Evolutionary conservation across 2,113 vertebrate species (phyloP).

Genomic region (Camelus bactrianus): DNA sequence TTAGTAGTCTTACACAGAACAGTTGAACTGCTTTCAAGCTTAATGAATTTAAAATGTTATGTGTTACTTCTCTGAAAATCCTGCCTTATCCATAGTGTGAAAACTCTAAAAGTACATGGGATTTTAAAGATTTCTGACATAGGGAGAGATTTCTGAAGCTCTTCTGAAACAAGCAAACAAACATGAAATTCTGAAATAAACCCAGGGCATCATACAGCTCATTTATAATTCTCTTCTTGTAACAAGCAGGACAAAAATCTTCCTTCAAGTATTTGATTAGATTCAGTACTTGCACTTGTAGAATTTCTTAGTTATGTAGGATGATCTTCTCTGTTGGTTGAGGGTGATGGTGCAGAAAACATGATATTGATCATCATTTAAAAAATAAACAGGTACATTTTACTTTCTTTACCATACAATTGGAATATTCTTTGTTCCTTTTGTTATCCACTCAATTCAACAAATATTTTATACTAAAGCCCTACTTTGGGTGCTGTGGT

Average conservation of each 20-base stretch:
- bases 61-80: slow-evolving; percentile 72
- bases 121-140: slow-evolving; percentile 65
- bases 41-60: slow-evolving; percentile 70
- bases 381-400: background rate
- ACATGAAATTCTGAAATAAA: slow-evolving; percentile 59
- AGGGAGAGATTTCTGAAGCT: slow-evolving; percentile 14
- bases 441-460: background rate
- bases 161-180: slow-evolving; percentile 33
- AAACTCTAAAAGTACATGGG: background rate
- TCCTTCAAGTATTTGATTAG: slow-evolving; percentile 71
- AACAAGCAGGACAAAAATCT: background rate
- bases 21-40: slow-evolving; percentile 58
- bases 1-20: slow-evolving; percentile 31
- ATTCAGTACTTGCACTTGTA: slow-evolving; percentile 40
- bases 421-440: background rate
- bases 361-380: background rate
- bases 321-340: slow-evolving; percentile 51
- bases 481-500: background rate
- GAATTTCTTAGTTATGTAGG: slow-evolving; percentile 55
- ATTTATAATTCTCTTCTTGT: slow-evolving; percentile 77
- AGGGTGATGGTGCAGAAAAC: background rate
- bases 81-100: slow-evolving; percentile 35
- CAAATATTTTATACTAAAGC: background rate
- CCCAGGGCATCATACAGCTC: background rate
- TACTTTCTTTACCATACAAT: background rate